These are phyloP conservation scores for Troglohyphantes excavatus DNA, from an alignment of 2,888 invertebrate species.

Conservation along the genomic window DNA sequence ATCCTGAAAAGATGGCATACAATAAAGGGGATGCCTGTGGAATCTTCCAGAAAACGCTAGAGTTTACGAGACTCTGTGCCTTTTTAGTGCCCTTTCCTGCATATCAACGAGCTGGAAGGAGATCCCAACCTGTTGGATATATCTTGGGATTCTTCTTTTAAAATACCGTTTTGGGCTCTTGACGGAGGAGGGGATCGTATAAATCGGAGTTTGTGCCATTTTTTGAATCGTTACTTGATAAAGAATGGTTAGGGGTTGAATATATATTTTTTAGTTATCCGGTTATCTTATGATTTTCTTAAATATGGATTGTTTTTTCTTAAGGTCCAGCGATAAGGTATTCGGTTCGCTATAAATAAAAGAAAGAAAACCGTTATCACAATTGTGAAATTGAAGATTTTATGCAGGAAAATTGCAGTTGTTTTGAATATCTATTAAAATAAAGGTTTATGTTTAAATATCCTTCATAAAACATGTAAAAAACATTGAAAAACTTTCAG, in stretches of 20 bases:
- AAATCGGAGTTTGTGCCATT: background rate
- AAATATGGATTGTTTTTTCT: too few species aligned
- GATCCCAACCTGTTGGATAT: conserved; percentile 60
- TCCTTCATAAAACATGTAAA: too few species aligned
- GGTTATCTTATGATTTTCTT: too few species aligned
- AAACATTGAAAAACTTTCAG: too few species aligned
- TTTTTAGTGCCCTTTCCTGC: conserved; percentile 37
- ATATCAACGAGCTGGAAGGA: conserved; percentile 53
- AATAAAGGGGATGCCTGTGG: conserved; percentile 29
- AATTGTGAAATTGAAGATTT: too few species aligned
- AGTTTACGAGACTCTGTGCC: conserved; percentile 55
- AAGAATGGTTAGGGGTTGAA: background rate
- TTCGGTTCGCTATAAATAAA: too few species aligned
- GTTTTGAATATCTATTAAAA: too few species aligned
- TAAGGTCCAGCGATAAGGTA: too few species aligned
- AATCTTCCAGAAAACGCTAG: conserved; percentile 29
- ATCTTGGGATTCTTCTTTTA: conserved; percentile 9
- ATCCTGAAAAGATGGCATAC: conserved; percentile 52
- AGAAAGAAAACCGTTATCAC: too few species aligned
- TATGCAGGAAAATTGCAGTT: too few species aligned
- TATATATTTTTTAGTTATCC: too few species aligned
- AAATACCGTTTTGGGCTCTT: conserved; percentile 6
- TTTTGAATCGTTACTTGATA: background rate
- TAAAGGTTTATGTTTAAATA: too few species aligned
- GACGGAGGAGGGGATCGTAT: background rate